These are phyloP conservation scores for Diadophis punctatus DNA, from an alignment of 2,113 vertebrate species.

Conservation along the genomic window DNA sequence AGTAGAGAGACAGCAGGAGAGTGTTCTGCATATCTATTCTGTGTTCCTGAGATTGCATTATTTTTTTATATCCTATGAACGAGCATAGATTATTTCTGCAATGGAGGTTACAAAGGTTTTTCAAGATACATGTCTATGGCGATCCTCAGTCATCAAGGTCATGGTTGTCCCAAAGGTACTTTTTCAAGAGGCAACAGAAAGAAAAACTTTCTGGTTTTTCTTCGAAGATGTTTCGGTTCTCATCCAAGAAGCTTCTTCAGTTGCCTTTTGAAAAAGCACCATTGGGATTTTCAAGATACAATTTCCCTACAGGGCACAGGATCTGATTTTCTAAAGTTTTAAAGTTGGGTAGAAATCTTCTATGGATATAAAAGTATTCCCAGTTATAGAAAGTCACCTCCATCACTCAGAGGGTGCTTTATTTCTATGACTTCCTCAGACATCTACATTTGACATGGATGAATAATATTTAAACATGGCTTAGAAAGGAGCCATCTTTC, in stretches of 20 bases:
- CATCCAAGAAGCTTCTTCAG: too few species aligned
- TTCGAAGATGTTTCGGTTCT: too few species aligned
- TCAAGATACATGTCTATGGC: neutral
- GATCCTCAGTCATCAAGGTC: too few species aligned
- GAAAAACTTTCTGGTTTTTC: too few species aligned
- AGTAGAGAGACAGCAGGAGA: neutral
- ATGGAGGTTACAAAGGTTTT: neutral
- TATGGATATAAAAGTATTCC: neutral
- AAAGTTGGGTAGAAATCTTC: neutral
- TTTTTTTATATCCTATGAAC: neutral
- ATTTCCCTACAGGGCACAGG: neutral
- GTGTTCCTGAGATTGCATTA: neutral
- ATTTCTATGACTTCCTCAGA: neutral
- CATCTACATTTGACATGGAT: neutral
- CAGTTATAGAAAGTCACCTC: neutral
- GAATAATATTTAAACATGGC: neutral
- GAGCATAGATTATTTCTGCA: neutral
- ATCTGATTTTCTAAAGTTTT: neutral
- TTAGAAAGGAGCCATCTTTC: neutral
- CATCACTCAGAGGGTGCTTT: neutral
- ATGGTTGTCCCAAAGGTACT: too few species aligned
- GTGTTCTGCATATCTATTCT: neutral
- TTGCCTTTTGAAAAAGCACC: too few species aligned
- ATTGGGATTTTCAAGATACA: neutral
- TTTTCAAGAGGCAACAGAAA: too few species aligned